Evolutionary conservation across 2,888 invertebrate genomes (phyloP).

Genomic region (Dione juno): DNA sequence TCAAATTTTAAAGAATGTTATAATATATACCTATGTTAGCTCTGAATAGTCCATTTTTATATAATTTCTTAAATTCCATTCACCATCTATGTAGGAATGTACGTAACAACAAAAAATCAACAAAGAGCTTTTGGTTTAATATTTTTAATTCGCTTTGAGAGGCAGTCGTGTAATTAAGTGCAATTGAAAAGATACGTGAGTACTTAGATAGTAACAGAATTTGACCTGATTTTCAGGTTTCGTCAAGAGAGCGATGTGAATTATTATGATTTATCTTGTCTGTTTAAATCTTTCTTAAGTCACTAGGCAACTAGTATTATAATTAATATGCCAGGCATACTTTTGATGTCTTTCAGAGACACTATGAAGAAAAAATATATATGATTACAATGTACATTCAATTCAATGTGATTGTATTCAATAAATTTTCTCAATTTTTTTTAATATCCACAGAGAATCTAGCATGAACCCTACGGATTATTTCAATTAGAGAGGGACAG

Average conservation of each 20-base stretch:
- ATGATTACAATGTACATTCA: no score
- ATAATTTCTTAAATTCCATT: no score
- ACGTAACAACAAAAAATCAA: neutral
- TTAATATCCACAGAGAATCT: no score
- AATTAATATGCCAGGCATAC: neutral
- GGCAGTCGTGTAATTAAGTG: neutral
- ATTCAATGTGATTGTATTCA: no score
- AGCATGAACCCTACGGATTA: no score
- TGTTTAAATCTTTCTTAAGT: neutral
- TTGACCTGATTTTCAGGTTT: neutral
- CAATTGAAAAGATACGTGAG: neutral
- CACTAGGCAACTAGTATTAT: no score
- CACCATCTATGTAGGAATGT: no score
- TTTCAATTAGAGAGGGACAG: no score
- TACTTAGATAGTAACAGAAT: neutral
- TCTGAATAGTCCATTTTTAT: no score
- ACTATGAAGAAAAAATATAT: neutral
- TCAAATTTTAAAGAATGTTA: no score
- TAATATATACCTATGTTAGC: no score
- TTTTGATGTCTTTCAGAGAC: neutral
- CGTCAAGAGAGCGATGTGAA: slow-evolving; percentile 2
- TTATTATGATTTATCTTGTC: slow-evolving; percentile 10
- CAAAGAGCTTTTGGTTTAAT: neutral
- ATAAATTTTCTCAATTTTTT: no score
- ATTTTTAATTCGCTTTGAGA: neutral